Evolutionary conservation across 2,888 invertebrate genomes (phyloP).

Genomic region (Prosapia bicincta): DNA sequence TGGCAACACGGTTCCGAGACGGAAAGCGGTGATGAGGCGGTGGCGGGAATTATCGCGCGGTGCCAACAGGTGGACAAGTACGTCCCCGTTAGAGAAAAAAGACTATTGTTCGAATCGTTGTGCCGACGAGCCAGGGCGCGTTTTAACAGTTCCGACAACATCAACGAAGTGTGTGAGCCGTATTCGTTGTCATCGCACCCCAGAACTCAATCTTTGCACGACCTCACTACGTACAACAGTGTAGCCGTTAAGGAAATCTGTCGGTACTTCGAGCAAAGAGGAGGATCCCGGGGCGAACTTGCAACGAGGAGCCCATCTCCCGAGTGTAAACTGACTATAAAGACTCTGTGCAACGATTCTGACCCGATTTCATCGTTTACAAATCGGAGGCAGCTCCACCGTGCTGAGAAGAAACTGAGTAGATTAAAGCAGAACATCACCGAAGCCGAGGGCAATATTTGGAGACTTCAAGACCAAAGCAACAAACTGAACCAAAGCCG

Average conservation of each 20-base stretch:
- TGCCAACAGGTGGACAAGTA: conserved; percentile 44
- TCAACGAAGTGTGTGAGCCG: conserved; percentile 43
- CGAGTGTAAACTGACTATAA: conserved; percentile 6
- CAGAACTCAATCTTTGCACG: conserved; percentile 63
- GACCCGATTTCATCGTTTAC: neutral
- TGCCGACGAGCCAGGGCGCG: conserved; percentile 49
- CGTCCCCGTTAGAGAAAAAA: conserved; percentile 66
- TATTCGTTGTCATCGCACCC: conserved; percentile 51
- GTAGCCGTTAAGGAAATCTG: conserved; percentile 64
- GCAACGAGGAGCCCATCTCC: conserved; percentile 17
- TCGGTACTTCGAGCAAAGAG: conserved; percentile 43
- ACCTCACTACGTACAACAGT: conserved; percentile 51
- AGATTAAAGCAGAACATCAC: conserved; percentile 28
- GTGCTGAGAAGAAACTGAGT: conserved; percentile 28
- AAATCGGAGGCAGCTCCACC: conserved; percentile 17
- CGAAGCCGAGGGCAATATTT: conserved; percentile 35
- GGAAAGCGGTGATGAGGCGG: conserved; percentile 40
- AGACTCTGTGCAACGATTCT: neutral
- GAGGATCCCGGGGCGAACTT: conserved; percentile 13
- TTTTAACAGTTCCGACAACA: conserved; percentile 24
- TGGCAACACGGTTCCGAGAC: conserved; percentile 8
- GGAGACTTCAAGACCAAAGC: conserved; percentile 15
- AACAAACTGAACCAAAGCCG: neutral
- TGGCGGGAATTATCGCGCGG: conserved; percentile 33
- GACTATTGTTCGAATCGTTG: conserved; percentile 66